Percentiles rank a stretch among this genome's conserved stretches.
Conservation (phyloP, 2,113 vertebrate genomes). For the Neomonachus schauinslandi region DNA sequence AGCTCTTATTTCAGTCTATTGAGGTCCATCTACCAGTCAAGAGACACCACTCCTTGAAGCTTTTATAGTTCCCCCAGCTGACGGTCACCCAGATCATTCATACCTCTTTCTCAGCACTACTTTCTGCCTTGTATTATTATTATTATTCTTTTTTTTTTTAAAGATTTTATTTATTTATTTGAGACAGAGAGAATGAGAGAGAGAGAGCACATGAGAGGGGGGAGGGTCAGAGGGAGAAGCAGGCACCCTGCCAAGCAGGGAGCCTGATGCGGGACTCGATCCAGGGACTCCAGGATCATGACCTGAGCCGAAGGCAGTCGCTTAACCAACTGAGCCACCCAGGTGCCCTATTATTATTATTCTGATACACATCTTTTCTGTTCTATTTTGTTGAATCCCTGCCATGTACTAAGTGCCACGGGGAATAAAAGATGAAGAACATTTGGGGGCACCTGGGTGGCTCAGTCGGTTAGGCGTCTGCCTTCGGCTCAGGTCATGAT, state of each 20-base stretch:
- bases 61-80: background rate
- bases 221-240: too few species aligned
- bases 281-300: too few species aligned
- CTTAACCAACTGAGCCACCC: too few species aligned
- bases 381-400: background rate
- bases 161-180: too few species aligned
- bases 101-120: background rate
- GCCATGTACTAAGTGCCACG: background rate
- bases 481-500: too few species aligned
- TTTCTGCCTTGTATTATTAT: background rate
- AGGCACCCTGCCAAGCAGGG: too few species aligned
- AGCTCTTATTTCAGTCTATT: background rate
- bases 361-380: background rate
- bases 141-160: too few species aligned
- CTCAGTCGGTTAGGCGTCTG: too few species aligned
- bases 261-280: too few species aligned
- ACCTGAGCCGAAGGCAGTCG: too few species aligned
- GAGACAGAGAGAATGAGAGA: too few species aligned
- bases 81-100: background rate
- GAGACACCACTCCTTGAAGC: background rate
- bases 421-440: conserved; percentile 15
- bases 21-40: background rate
- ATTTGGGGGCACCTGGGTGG: background rate
- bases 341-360: conserved; percentile 44
- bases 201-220: too few species aligned